A percentile compares a stretch with the other conserved stretches of the same genome.
Evolutionary conservation across 2,797 vertebrate genomes (phyloP).

Genomic region (Simalia tracyae): DNA sequence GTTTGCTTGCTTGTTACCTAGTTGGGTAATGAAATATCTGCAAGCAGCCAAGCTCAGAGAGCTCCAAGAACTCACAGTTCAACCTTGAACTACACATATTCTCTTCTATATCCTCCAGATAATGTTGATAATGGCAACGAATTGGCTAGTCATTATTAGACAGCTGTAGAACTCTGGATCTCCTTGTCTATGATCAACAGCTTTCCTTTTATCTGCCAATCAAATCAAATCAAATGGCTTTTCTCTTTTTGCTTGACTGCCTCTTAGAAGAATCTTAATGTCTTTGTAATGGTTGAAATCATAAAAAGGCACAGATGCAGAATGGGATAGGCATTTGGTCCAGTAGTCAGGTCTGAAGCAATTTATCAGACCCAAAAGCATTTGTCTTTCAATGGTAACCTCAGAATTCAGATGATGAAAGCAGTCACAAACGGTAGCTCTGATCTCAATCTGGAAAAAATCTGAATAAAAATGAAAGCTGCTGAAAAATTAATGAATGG

Average conservation of each 20-base stretch:
- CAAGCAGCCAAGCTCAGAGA: too few relatives aligned
- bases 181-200: not conserved
- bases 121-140: not conserved
- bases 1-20: too few relatives aligned
- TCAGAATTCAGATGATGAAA: not conserved
- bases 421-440: not conserved
- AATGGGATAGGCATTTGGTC: not conserved
- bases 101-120: not conserved
- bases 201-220: not conserved
- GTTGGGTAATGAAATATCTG: too few relatives aligned
- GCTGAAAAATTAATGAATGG: not conserved
- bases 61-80: too few relatives aligned
- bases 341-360: too few relatives aligned
- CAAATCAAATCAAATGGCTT: not conserved
- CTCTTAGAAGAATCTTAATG: not conserved
- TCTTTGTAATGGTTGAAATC: not conserved
- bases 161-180: too few relatives aligned
- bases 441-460: not conserved
- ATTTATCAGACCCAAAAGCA: not conserved
- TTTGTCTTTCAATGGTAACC: not conserved
- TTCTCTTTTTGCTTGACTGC: not conserved
- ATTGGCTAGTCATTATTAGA: not conserved
- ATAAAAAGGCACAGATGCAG: not conserved
- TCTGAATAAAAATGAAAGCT: not conserved
- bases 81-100: too few relatives aligned